A percentile compares a stretch with the other conserved stretches of the same genome.
These are phyloP conservation scores for Crax fasciolata DNA, from an alignment of 2,797 vertebrate species.

Conservation along the genomic window DNA sequence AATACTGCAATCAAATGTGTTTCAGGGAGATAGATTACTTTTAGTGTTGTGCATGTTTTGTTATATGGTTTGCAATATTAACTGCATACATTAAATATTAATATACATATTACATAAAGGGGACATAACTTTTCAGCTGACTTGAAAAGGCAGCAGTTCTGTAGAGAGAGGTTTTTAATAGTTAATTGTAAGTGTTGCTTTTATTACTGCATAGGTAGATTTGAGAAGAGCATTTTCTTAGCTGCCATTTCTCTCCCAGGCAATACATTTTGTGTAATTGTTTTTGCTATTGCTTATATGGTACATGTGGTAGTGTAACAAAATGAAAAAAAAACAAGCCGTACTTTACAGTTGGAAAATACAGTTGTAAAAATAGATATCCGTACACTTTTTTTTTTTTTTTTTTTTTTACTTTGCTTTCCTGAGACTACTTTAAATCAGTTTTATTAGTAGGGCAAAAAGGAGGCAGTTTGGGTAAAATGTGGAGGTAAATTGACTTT, in stretches of 20 bases:
- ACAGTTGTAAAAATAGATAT: neutral
- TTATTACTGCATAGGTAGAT: neutral
- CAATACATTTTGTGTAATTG: neutral
- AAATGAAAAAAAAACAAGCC: neutral
- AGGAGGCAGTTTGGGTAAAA: neutral
- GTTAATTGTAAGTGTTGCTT: neutral
- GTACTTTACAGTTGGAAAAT: neutral
- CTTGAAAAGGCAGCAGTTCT: neutral
- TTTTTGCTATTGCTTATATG: neutral
- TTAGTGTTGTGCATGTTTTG: neutral
- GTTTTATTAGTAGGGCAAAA: neutral
- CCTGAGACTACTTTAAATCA: neutral
- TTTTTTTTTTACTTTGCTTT: neutral
- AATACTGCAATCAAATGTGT: neutral
- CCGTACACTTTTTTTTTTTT: rapidly evolving
- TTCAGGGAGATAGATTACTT: neutral
- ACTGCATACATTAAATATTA: neutral
- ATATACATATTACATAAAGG: neutral
- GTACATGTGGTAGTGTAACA: neutral
- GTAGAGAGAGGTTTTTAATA: neutral
- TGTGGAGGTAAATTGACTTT: neutral
- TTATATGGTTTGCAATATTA: neutral
- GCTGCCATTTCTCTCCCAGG: neutral
- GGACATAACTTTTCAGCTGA: neutral
- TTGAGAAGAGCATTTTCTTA: neutral